Conservation (phyloP, 2,113 vertebrate genomes). For the Oncorhynchus gorbuscha region DNA sequence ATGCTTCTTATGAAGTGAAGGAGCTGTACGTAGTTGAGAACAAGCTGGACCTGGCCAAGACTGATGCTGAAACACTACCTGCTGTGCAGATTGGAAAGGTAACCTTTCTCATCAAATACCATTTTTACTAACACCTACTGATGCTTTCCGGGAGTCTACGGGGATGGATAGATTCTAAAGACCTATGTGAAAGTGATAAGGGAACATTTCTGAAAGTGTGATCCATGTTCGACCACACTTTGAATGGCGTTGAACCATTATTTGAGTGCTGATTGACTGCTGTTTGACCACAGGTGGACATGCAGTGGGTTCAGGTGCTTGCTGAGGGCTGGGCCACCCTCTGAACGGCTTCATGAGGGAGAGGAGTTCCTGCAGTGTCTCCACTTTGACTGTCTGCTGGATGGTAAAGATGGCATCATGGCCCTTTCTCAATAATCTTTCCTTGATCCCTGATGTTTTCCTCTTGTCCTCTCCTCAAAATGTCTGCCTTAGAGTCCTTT, state of each 20-base stretch:
- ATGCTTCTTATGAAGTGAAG: constrained; percentile 94
- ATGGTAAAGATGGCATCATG: constrained; percentile 77
- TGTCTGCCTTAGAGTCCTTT: no score
- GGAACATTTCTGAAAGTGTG: no score
- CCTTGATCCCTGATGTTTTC: not conserved
- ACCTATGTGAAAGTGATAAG: no score
- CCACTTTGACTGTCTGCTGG: constrained; percentile 95
- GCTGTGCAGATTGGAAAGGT: constrained; percentile 92
- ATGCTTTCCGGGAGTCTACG: no score
- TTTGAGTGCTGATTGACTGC: not conserved
- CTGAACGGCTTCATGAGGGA: constrained; percentile 98
- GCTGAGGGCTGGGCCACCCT: constrained; percentile 97
- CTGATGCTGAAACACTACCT: constrained; percentile 89
- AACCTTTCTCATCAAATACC: constrained; percentile 3
- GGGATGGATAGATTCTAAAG: no score
- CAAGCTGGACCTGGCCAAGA: constrained; percentile 91
- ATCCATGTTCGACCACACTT: no score
- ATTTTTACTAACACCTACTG: no score
- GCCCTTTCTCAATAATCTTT: not conserved
- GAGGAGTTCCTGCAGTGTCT: constrained; percentile 96
- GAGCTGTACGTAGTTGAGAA: constrained; percentile 96
- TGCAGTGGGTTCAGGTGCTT: constrained; percentile 99
- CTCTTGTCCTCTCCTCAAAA: no score
- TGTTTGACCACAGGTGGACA: constrained; percentile 84
- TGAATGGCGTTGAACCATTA: no score